Base-by-base conservation (phyloP, 2,797 vertebrate genomes). In the Carapus acus region DNA sequence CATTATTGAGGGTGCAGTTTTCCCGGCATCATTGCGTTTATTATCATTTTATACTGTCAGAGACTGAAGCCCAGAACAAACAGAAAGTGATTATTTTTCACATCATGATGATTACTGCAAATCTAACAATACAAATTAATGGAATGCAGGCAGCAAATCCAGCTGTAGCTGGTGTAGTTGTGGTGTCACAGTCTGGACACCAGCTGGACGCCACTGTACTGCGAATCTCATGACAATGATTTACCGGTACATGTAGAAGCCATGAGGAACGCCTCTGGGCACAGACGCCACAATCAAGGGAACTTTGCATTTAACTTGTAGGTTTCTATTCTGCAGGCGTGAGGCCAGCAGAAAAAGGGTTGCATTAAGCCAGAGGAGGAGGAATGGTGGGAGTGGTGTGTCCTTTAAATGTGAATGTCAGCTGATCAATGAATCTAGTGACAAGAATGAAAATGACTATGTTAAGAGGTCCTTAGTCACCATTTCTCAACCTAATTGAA, bases 311-410 rank as follows among this genome's bases (percentile, higher is more conserved):
- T 27, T 39, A 54, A 24, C 14, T 50, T 15, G 20, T 31, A 42
- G 9, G 56, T n/a, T 7, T 38, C 4, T 18, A 0, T 13, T 38
- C 37, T 11, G 39, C 19, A 42, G 19, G 43, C 17, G 60, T 50
- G 20, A 54, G 43, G 43, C 17, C 23, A 38, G 27, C 14, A 58
- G 38, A n/a, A 43, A 42, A 54, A 62, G 4, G 7, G 42, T 19
- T 2, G 11, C 43, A 44, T 58, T 34, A 55, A 66, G 48, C 42
- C 42, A 5, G 18, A 1, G n/a, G 2, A 49, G 20, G 59, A 41
- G 65, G 29, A 49, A 54, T 54, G 50, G 8, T 48, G 68, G 77
- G 70, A 79, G 76, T 74, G 73, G 62, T 60, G 45, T 34, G 49
- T 61, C 63, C 43, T 71, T 48, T 34, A 61, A 65, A 64, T 40